These are phyloP conservation scores for Subacronicta megacephala DNA, from an alignment of 2,888 invertebrate genomes.

Conservation along the genomic window DNA sequence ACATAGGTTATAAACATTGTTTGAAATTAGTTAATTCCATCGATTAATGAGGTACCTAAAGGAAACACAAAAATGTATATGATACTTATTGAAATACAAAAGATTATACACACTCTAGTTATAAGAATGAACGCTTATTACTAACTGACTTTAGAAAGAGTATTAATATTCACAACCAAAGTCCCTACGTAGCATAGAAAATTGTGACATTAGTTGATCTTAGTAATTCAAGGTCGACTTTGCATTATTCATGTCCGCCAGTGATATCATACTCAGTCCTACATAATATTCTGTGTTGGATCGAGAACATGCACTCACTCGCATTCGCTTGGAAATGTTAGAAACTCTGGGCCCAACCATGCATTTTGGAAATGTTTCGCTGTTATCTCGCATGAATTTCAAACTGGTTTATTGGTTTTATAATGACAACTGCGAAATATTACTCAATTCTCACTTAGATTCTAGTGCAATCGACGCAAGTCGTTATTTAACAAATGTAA, in stretches of 20 bases:
- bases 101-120: background rate
- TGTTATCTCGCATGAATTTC: slow-evolving; percentile 33
- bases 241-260: slow-evolving; percentile 72
- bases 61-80: background rate
- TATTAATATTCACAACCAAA: slow-evolving; percentile 24
- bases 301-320: slow-evolving; percentile 33
- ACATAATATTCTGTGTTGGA: slow-evolving; percentile 45
- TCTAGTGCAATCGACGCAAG: slow-evolving; percentile 28
- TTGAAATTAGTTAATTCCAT: too few species aligned
- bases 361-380: slow-evolving; percentile 27
- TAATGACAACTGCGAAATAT: too few species aligned
- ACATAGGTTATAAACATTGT: too few species aligned
- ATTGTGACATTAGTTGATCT: slow-evolving; percentile 64
- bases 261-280: slow-evolving; percentile 70
- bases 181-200: slow-evolving; percentile 53
- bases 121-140: background rate
- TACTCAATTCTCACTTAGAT: slow-evolving; percentile 29
- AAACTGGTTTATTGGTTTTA: too few species aligned
- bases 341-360: slow-evolving; percentile 36
- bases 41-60: background rate
- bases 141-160: slow-evolving; percentile 1
- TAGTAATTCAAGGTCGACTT: slow-evolving; percentile 64
- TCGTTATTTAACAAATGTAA: slow-evolving; percentile 55
- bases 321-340: slow-evolving; percentile 34
- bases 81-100: background rate